These are phyloP conservation scores for Ictidomys tridecemlineatus DNA, from an alignment of 2,113 vertebrate species.

Conservation along the genomic window DNA sequence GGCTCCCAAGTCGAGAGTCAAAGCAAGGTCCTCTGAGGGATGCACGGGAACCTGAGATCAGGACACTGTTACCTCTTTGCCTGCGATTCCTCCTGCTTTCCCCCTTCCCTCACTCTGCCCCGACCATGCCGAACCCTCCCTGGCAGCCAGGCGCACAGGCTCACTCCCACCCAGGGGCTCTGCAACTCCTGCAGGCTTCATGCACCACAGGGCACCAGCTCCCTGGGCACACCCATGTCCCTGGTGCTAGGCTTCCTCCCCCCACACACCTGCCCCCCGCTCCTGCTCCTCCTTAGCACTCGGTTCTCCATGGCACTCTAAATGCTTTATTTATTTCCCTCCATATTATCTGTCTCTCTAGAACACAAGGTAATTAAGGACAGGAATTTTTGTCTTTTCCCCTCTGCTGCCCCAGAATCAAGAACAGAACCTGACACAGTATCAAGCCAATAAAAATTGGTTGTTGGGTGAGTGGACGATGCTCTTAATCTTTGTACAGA, in stretches of 20 bases:
- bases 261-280: not conserved
- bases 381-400: not conserved
- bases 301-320: no score
- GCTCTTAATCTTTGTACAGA: not conserved
- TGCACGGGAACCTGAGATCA: fast-evolving
- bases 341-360: not conserved
- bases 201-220: not conserved
- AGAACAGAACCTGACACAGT: not conserved
- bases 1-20: not conserved
- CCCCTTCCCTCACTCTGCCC: not conserved
- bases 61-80: not conserved
- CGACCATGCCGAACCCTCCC: fast-evolving
- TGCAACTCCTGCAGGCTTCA: fast-evolving
- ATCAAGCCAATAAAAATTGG: not conserved
- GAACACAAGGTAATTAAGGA: not conserved
- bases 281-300: not conserved
- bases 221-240: not conserved
- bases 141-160: not conserved
- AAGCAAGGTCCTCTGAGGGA: not conserved
- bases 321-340: not conserved
- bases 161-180: no score
- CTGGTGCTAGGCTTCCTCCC: no score
- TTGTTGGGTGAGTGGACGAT: not conserved
- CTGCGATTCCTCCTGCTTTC: fast-evolving
- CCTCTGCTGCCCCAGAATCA: not conserved